A percentile compares a stretch with the other conserved stretches of the same genome.
Conservation (phyloP, 2,113 vertebrate species). For the Pelecanoides urinatrix region DNA sequence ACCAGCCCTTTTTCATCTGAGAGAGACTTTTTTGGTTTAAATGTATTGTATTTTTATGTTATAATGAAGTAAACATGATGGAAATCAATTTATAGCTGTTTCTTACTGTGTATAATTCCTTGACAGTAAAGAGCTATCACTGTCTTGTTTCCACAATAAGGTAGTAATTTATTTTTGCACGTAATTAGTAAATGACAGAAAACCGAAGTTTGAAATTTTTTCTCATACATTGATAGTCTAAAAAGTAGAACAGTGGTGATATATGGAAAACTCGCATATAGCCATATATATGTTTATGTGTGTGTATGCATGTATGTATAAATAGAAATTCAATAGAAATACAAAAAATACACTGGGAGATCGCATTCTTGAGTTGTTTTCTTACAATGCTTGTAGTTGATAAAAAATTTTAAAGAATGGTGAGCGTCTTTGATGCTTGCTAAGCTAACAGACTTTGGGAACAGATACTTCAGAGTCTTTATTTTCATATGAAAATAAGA, state of each 20-base stretch:
- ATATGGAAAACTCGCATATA: not conserved
- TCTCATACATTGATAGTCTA: not conserved
- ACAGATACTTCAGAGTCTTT: not conserved
- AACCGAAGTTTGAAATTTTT: not conserved
- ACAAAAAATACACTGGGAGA: not conserved
- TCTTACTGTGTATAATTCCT: not conserved
- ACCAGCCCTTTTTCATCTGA: not conserved
- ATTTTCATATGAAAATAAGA: not conserved
- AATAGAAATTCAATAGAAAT: not conserved
- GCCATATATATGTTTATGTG: not conserved
- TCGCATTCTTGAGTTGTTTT: not conserved
- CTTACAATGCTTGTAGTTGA: not conserved
- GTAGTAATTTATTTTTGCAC: not conserved
- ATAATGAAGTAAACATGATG: not conserved
- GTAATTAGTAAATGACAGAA: not conserved
- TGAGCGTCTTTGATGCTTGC: not conserved
- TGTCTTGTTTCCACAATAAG: not conserved
- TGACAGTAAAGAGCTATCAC: not conserved
- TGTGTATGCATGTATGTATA: not conserved
- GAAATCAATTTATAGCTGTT: not conserved
- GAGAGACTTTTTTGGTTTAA: not conserved
- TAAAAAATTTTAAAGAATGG: not conserved
- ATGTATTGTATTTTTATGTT: not conserved
- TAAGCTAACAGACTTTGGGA: not conserved
- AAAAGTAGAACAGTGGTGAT: not conserved